Conservation (phyloP, 2,888 invertebrate species). For the Sminthurinus aureus region DNA sequence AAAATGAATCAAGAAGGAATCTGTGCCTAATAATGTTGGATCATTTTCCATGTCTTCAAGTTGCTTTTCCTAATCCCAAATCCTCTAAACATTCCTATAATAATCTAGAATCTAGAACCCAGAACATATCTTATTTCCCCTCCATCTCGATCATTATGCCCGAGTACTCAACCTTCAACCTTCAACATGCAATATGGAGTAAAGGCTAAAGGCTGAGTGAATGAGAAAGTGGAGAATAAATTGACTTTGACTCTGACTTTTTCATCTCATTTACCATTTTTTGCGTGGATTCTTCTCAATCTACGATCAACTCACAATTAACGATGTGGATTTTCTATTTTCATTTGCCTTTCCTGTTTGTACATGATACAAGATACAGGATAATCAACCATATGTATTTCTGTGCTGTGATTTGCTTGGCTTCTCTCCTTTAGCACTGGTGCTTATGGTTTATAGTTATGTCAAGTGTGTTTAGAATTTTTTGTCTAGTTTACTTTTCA, state of each 20-base stretch:
- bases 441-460: neutral
- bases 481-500: neutral
- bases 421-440: neutral
- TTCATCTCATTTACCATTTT: neutral
- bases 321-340: neutral
- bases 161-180: neutral
- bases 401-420: too few species aligned
- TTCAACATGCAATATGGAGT: neutral
- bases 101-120: neutral
- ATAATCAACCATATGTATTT: too few species aligned
- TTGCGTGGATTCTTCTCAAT: neutral
- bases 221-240: conserved; percentile 1
- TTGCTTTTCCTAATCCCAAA: neutral
- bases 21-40: neutral
- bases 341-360: neutral
- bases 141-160: neutral
- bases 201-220: neutral
- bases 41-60: too few species aligned
- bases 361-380: too few species aligned
- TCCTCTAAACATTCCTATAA: neutral
- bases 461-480: neutral
- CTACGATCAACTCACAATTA: neutral
- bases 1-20: neutral
- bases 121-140: neutral
- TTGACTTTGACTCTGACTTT: neutral